Conservation (phyloP, 2,113 vertebrate species). For the Leptobrachium ailaonicum region DNA sequence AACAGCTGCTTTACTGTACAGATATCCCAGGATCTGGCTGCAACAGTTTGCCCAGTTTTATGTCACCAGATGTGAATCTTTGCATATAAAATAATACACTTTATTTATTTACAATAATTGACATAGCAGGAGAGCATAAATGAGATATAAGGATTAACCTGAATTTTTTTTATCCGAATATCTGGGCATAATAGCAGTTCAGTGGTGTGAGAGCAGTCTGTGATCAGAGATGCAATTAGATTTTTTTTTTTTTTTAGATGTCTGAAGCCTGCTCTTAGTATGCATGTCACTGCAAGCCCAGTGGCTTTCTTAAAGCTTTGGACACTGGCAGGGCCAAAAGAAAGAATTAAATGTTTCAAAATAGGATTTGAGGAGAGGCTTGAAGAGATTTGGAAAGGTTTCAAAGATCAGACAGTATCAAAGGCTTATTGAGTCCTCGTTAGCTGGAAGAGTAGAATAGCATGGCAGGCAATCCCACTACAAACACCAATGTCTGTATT, state of each 20-base stretch:
- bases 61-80: slow-evolving; percentile 8
- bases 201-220: slow-evolving; percentile 70
- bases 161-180: slow-evolving; percentile 70
- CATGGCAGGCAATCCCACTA: slow-evolving; percentile 79
- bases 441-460: slow-evolving; percentile 86
- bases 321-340: slow-evolving; percentile 75
- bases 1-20: slow-evolving; percentile 30
- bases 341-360: slow-evolving; percentile 73
- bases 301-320: slow-evolving; percentile 73
- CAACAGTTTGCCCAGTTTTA: not conserved
- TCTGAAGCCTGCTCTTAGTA: slow-evolving; percentile 67
- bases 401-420: slow-evolving; percentile 95
- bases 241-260: slow-evolving; percentile 64
- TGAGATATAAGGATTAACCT: slow-evolving; percentile 47
- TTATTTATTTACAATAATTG: not conserved
- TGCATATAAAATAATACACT: slow-evolving; percentile 2
- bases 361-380: slow-evolving; percentile 91
- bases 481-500: slow-evolving; percentile 79
- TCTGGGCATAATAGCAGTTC: slow-evolving; percentile 61
- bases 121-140: slow-evolving; percentile 12
- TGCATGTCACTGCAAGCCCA: slow-evolving; percentile 69
- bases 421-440: slow-evolving; percentile 94
- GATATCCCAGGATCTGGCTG: not conserved
- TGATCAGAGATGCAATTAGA: slow-evolving; percentile 68
- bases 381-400: slow-evolving; percentile 88